These are phyloP conservation scores for Chalcis sispes DNA, from an alignment of 2,888 invertebrate species.

Conservation along the genomic window DNA sequence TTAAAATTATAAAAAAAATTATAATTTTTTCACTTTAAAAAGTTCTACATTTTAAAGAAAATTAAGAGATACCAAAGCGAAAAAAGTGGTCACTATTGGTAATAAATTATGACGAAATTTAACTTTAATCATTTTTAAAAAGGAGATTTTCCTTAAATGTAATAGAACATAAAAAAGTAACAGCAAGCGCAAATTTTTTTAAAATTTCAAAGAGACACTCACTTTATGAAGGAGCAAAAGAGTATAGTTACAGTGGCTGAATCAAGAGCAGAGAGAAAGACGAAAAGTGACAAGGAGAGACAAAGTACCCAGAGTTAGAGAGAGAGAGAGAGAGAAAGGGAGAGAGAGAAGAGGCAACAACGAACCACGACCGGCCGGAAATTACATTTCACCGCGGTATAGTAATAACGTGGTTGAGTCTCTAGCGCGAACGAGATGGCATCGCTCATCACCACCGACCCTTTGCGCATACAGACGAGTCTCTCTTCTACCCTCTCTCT, in stretches of 20 bases:
- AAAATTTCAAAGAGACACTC: too few relatives aligned
- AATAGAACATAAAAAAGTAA: too few relatives aligned
- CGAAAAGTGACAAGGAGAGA: conserved; percentile 31
- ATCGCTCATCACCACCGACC: conserved; percentile 49
- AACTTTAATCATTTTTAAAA: too few relatives aligned
- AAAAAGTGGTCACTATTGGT: too few relatives aligned
- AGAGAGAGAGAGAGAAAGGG: conserved; percentile 10
- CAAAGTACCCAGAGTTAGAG: background rate
- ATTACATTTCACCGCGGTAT: conserved; percentile 73
- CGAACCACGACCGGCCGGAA: conserved; percentile 69
- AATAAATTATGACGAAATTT: too few relatives aligned
- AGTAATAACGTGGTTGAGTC: conserved; percentile 65
- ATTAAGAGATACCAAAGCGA: too few relatives aligned
- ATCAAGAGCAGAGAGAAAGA: background rate
- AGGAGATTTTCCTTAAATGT: too few relatives aligned
- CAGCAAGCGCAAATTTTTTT: too few relatives aligned
- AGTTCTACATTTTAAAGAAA: too few relatives aligned
- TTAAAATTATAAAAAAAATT: too few relatives aligned
- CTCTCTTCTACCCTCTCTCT: too few relatives aligned
- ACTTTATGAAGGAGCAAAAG: background rate
- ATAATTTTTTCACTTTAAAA: too few relatives aligned
- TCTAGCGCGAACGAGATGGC: conserved; percentile 46
- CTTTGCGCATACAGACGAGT: conserved; percentile 49
- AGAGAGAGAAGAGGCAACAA: conserved; percentile 60
- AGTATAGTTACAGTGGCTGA: conserved; percentile 2